Conservation (phyloP, 2,113 vertebrate genomes). For the Phrynocephalus versicolor region DNA sequence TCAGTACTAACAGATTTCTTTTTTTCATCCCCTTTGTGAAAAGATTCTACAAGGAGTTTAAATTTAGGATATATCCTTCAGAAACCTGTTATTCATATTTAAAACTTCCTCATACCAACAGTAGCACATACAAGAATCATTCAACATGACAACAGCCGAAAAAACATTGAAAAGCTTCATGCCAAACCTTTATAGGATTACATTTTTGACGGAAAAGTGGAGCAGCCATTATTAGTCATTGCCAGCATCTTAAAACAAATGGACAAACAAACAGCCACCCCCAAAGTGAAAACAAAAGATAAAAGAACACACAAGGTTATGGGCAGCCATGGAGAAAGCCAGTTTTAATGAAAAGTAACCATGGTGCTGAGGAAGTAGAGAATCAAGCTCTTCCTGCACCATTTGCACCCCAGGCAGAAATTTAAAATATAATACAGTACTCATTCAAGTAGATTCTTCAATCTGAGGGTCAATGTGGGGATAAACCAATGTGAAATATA, state of each 20-base stretch:
- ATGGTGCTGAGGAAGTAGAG: not conserved
- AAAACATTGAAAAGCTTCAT: not conserved
- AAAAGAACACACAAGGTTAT: no score
- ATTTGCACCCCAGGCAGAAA: no score
- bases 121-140: no score
- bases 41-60: constrained; percentile 35
- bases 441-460: no score
- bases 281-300: no score
- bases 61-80: constrained; percentile 29
- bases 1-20: constrained; percentile 30
- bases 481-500: no score
- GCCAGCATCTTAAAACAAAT: no score
- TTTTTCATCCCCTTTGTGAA: constrained; percentile 30
- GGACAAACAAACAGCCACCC: no score
- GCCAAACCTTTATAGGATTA: not conserved
- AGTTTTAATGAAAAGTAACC: not conserved
- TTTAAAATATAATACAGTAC: no score
- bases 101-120: constrained; percentile 33
- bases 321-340: not conserved
- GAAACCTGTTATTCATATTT: constrained; percentile 39
- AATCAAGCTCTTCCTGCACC: no score
- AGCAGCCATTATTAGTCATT: no score
- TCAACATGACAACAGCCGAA: not conserved
- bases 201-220: not conserved
- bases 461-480: no score